Evolutionary conservation across 2,797 vertebrate species (phyloP), one percentile per base, ranked within the genome.

Genomic region (Podargus strigoides): DNA sequence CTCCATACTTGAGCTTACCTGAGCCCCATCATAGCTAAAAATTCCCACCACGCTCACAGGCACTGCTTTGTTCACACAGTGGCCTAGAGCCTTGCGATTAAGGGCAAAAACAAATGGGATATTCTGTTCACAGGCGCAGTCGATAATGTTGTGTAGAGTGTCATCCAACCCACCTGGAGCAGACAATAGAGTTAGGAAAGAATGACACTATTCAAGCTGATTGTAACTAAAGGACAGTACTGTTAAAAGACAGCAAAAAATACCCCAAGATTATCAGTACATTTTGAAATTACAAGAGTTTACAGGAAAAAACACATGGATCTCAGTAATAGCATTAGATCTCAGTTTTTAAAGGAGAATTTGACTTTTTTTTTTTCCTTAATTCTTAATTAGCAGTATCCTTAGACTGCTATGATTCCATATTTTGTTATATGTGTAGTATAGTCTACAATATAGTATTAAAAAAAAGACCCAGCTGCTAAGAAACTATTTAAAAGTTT

Each of bases 21-120:
- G 99, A 64, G 99, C 99, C 3, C 99, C 99, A 28, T 99, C 99
- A 3, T 99, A 99, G 97, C 99, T 99, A 97, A 99, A 99, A 96
- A 99, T 98, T 49, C 99, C 99, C 90, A 99, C 99, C 78, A 99
- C 98, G 5, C 99, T 99, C 94, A 99, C 99, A 8, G 99, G 99
- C 82, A 99, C 99, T 1, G 98, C 98, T 97, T 99, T 99, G 96
- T 99, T 99, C 95, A 99, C 97, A 49, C 99, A 99, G 79, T 98
- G 98, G 34, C 99, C 99, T 50, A 99, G 95, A 42, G 98, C 98
- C 97, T 99, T 99, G 92, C 99, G 98, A 86, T 98, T 99, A 26
- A 99, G 98, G 14, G 99, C 99, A 49, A 99, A 99, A 74, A 99
- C 98, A 56, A 99, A 99, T 0, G 99, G 99, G 36, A 99, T 98